Conservation (phyloP, 2,888 invertebrate genomes). For the Dione juno region DNA sequence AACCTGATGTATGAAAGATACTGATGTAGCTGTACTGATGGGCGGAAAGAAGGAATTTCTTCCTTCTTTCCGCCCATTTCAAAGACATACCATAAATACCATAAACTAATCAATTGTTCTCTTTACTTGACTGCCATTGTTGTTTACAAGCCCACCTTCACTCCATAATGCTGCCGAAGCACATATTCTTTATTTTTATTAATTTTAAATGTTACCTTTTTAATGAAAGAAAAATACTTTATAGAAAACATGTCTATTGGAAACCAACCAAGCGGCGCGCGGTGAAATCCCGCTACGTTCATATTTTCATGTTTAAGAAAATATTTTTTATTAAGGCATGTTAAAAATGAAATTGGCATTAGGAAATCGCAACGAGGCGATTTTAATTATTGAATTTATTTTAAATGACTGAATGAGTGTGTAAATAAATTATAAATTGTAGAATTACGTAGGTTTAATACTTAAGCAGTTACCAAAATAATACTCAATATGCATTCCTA, state of each 20-base stretch:
- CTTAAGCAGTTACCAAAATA: conserved; percentile 57
- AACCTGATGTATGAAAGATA: no score
- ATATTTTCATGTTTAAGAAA: no score
- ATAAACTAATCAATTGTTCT: background rate
- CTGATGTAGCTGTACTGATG: no score
- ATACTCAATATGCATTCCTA: conserved; percentile 49
- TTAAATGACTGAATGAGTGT: conserved; percentile 67
- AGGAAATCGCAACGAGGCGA: background rate
- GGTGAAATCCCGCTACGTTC: no score
- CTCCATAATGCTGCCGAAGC: no score
- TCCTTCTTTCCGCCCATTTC: background rate
- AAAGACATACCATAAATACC: background rate
- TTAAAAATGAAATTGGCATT: background rate
- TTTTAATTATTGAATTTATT: conserved; percentile 35
- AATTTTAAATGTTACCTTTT: no score
- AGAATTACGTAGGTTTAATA: conserved; percentile 58
- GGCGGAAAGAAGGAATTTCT: no score
- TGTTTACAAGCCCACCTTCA: background rate
- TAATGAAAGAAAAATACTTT: no score
- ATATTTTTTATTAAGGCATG: background rate
- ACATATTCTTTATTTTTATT: no score
- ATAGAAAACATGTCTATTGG: no score
- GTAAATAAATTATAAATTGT: conserved; percentile 66
- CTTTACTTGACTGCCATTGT: background rate
- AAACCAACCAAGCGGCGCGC: no score